Conservation (phyloP, 1,140 invertebrate genomes). For the Lysiphlebus fabarum region DNA sequence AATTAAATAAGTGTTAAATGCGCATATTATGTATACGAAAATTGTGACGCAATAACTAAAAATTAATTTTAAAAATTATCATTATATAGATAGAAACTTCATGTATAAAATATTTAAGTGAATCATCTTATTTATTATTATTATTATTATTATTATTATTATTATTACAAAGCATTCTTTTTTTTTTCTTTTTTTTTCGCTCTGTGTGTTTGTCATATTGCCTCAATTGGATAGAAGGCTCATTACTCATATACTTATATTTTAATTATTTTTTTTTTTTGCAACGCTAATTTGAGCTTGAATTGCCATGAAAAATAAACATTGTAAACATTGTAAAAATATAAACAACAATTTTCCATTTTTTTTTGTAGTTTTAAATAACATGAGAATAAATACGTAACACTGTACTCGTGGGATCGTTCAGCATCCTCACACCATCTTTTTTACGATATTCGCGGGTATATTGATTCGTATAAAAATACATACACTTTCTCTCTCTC, state of each 20-base stretch:
- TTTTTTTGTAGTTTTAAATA: too few relatives aligned
- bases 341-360: too few relatives aligned
- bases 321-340: too few relatives aligned
- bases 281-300: constrained; percentile 31
- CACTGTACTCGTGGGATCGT: constrained; percentile 4
- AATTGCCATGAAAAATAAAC: neutral
- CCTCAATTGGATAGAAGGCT: constrained; percentile 29
- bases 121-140: constrained; percentile 30
- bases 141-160: constrained; percentile 34
- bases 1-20: neutral
- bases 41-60: neutral
- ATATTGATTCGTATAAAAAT: constrained; percentile 9
- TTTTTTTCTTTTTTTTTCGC: constrained; percentile 19
- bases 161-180: constrained; percentile 33
- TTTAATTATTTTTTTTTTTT: constrained; percentile 13
- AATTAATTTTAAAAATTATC: constrained; percentile 19
- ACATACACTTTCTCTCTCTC: constrained; percentile 9
- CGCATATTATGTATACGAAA: constrained; percentile 5
- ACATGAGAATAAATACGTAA: neutral
- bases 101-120: constrained; percentile 31
- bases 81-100: constrained; percentile 25
- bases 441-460: neutral
- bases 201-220: constrained; percentile 43
- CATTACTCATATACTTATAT: constrained; percentile 17
- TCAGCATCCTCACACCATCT: constrained; percentile 10